A percentile compares a stretch with the other conserved stretches of the same genome.
Conservation (phyloP, 2,888 invertebrate species). For the Neoitamus cyanurus region DNA sequence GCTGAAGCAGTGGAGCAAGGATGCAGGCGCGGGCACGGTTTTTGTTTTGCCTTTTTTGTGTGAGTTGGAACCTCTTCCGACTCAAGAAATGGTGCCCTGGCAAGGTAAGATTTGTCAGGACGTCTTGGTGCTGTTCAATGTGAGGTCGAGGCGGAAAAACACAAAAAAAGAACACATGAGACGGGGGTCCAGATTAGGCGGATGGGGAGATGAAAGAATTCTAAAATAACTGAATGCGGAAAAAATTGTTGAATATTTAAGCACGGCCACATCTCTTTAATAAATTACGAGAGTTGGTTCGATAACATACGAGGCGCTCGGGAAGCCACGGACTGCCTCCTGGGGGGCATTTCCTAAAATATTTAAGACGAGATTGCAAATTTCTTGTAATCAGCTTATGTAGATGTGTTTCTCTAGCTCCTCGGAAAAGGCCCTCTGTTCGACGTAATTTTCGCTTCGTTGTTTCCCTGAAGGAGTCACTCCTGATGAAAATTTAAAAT, state of each 20-base stretch:
- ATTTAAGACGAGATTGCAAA: background rate
- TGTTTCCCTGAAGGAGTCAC: background rate
- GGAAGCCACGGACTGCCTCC: background rate
- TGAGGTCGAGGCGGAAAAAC: background rate
- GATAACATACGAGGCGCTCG: conserved; percentile 3
- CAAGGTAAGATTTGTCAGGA: background rate
- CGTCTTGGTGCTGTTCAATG: background rate
- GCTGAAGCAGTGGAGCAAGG: background rate
- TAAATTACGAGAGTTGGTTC: conserved; percentile 25
- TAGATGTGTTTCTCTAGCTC: background rate
- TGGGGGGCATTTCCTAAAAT: background rate
- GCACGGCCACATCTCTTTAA: conserved; percentile 22
- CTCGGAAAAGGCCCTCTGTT: background rate
- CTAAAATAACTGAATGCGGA: conserved; percentile 41
- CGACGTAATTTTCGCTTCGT: background rate
- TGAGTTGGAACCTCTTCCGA: background rate
- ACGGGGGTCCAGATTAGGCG: background rate
- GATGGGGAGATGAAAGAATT: conserved; percentile 25
- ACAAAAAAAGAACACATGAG: background rate
- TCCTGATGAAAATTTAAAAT: background rate
- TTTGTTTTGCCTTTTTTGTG: background rate
- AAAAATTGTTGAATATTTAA: conserved; percentile 45
- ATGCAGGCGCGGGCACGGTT: background rate
- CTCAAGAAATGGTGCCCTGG: background rate
- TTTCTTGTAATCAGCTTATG: background rate